Evolutionary conservation across 1,140 invertebrate genomes (phyloP), one percentile per base, ranked within the genome.

Genomic region (Artemia franciscana): DNA sequence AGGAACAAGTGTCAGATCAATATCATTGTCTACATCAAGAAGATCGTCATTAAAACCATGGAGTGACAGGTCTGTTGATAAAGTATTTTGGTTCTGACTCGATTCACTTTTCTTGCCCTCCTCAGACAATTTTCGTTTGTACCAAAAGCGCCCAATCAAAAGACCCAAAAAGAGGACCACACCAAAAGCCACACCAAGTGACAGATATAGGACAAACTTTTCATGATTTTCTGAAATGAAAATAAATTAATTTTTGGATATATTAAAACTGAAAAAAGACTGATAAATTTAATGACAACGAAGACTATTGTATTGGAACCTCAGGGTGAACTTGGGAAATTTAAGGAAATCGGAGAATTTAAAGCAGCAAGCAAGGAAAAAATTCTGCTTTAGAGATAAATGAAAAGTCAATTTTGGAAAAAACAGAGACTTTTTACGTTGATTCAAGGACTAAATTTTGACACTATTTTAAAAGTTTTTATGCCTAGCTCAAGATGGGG

Each of bases 161-260:
- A 86, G 72, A 5, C 78, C 73, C 61, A 87, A 71, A 59, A 86
- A 77, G 5, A 84, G 70, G 24, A 88, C 69, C 25, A 87, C 71
- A 56, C 83, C 84, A 23, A 74, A 77, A 57, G 79, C 77, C 24
- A 85, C 73, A 64, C 83, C 84, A 64, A 88, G 74, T 26, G 83
- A 80, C 67, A 88, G 73, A 75, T 87, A 87, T 57, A 88, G 73
- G 68, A 84, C 82, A 67, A 85, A 81, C 64, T 83, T 84, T 68
- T 87, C 84, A 68, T 81, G 78, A 70, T 87, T 84, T 67, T 80
- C 85, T 88, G 78, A 26, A 73, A 73, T 68, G 63, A 65, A 64
- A 67, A 66, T 12, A 15, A 51, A 51, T 51, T 51, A 18, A 51
- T 51, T 51, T n/a, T n/a, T n/a, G n/a, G n/a, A n/a, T n/a, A n/a